A percentile compares a stretch with the other conserved stretches of the same genome.
Conservation (phyloP, 2,797 vertebrate species). For the Streptopelia turtur region DNA sequence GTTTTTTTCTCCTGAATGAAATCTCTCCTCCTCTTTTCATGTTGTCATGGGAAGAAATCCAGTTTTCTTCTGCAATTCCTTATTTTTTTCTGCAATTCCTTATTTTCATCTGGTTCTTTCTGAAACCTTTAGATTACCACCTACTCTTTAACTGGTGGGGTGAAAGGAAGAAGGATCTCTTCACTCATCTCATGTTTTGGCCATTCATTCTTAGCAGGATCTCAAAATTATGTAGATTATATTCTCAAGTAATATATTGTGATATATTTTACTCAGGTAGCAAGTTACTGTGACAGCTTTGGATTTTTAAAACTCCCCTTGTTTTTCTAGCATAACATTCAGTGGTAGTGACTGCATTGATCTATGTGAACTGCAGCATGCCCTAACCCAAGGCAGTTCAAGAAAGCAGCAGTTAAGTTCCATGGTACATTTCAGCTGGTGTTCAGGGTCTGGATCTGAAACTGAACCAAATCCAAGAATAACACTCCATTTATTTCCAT, state of each 20-base stretch:
- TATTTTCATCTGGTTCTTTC: background rate
- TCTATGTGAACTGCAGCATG: background rate
- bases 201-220: background rate
- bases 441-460: background rate
- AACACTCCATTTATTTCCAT: conserved; percentile 24
- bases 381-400: background rate
- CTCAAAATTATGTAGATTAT: background rate
- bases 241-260: background rate
- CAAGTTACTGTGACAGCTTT: background rate
- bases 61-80: background rate
- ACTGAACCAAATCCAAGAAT: conserved; percentile 23
- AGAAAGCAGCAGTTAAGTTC: background rate
- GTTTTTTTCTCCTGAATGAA: conserved; percentile 18
- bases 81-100: background rate
- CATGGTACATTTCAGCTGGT: background rate
- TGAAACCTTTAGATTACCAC: background rate
- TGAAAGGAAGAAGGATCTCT: background rate
- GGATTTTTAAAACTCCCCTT: background rate
- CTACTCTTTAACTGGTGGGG: background rate
- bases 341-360: background rate
- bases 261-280: background rate
- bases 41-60: background rate
- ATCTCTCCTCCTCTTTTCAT: background rate
- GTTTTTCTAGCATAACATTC: background rate
- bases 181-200: background rate